Conservation (phyloP, 2,888 invertebrate species). For the Nomada flava region DNA sequence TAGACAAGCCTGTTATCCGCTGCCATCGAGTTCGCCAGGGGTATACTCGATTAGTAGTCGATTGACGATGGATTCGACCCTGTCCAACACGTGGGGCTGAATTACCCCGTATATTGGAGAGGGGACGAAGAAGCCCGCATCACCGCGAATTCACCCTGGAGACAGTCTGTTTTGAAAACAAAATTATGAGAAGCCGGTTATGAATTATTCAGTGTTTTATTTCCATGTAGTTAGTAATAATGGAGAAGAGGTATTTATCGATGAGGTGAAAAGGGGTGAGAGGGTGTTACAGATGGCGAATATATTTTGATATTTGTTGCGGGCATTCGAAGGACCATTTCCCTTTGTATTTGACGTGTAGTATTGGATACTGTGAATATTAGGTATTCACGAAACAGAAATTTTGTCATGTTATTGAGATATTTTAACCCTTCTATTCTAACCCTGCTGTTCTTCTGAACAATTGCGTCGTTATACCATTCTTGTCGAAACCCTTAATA, state of each 20-base stretch:
- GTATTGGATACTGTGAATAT: too few relatives aligned
- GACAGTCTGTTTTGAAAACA: constrained; percentile 77
- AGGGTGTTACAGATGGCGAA: background rate
- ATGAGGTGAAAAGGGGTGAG: background rate
- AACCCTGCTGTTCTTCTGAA: too few relatives aligned
- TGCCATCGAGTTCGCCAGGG: constrained; percentile 71
- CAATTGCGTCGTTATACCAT: too few relatives aligned
- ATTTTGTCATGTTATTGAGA: too few relatives aligned
- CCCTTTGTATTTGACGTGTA: too few relatives aligned
- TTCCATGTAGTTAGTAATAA: background rate
- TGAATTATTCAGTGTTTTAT: constrained; percentile 72
- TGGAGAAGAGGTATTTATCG: background rate
- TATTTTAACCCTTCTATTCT: too few relatives aligned
- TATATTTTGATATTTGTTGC: background rate
- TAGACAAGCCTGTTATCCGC: constrained; percentile 79
- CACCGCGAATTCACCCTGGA: constrained; percentile 35
- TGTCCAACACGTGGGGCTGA: constrained; percentile 56
- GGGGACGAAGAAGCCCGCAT: constrained; percentile 68
- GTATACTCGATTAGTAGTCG: constrained; percentile 76
- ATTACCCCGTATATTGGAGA: constrained; percentile 30
- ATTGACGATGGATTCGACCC: constrained; percentile 68
- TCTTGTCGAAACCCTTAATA: too few relatives aligned
- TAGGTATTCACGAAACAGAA: too few relatives aligned
- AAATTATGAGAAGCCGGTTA: constrained; percentile 73
- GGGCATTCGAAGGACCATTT: background rate